Conservation (phyloP, 1,140 invertebrate genomes). For the Hestina assimilis region DNA sequence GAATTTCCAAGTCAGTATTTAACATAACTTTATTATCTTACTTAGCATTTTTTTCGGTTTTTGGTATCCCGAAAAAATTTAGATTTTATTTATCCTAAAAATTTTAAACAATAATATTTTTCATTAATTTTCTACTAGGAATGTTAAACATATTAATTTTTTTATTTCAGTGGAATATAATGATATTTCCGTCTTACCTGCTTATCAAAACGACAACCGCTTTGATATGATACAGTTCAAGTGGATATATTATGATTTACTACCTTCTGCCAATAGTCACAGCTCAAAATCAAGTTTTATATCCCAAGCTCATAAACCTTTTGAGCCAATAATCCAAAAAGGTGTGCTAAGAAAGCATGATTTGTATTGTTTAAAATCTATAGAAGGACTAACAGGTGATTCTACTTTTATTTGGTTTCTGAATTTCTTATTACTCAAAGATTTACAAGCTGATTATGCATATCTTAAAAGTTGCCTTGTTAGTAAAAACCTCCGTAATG, state of each 20-base stretch:
- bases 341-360: constrained; percentile 31
- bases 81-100: not conserved
- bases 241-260: constrained; percentile 29
- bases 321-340: not conserved
- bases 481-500: not conserved
- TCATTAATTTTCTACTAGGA: not conserved
- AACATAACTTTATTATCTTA: no score
- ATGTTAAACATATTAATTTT: not conserved
- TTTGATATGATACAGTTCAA: constrained; percentile 35
- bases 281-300: not conserved
- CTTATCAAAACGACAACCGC: constrained; percentile 30
- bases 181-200: constrained; percentile 27
- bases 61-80: no score
- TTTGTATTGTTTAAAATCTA: constrained; percentile 35
- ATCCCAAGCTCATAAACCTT: not conserved
- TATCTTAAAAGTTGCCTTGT: constrained; percentile 36
- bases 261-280: no score
- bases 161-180: constrained; percentile 32
- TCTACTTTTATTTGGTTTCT: constrained; percentile 32
- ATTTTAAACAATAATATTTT: not conserved
- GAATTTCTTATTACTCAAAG: constrained; percentile 35
- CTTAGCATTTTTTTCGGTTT: not conserved
- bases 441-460: constrained; percentile 29
- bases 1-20: constrained; percentile 32
- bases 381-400: constrained; percentile 22